phyloP scores from a whole-genome alignment of 1,140 invertebrate species.

The Bactericera cockerelli region DNA sequence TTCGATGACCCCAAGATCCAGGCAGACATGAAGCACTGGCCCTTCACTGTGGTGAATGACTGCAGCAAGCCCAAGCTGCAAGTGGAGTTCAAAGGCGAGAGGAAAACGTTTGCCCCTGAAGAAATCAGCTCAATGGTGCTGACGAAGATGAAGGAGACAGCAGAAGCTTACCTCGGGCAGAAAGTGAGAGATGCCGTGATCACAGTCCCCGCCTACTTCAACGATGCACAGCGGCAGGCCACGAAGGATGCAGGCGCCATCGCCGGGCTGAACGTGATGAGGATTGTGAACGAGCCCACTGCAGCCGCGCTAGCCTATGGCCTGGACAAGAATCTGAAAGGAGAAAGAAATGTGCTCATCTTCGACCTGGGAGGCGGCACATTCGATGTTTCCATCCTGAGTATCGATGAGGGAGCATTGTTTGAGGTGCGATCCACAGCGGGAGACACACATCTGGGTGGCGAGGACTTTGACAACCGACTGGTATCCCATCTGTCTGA shows the following conservation, averaged over 20 bases:
- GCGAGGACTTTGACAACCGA: conserved; percentile 64
- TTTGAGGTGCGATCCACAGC: conserved; percentile 67
- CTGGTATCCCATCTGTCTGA: conserved; percentile 61
- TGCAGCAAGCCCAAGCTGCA: conserved; percentile 42
- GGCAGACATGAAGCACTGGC: conserved; percentile 48
- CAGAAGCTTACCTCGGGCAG: conserved; percentile 37
- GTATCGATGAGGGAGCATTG: conserved; percentile 68
- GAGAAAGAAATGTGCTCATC: conserved; percentile 54
- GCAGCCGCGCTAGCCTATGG: conserved; percentile 72
- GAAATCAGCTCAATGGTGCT: conserved; percentile 72
- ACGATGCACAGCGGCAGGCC: conserved; percentile 49
- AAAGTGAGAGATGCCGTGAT: conserved; percentile 46
- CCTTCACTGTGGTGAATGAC: conserved; percentile 46
- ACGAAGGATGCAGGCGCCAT: conserved; percentile 62
- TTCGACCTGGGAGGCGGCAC: conserved; percentile 61
- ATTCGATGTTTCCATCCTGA: conserved; percentile 73
- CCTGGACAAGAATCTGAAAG: conserved; percentile 64
- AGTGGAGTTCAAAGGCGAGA: conserved; percentile 54
- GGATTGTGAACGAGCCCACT: conserved; percentile 68
- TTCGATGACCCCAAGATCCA: conserved; percentile 52
- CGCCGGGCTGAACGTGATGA: conserved; percentile 59
- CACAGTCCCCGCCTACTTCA: conserved; percentile 58
- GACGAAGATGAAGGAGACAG: conserved; percentile 57
- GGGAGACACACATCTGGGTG: conserved; percentile 59
- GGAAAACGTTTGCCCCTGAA: conserved; percentile 55